A percentile compares a stretch with the other conserved stretches of the same genome.
Conservation (phyloP, 2,797 vertebrate genomes). For the Aulostomus chinensis region DNA sequence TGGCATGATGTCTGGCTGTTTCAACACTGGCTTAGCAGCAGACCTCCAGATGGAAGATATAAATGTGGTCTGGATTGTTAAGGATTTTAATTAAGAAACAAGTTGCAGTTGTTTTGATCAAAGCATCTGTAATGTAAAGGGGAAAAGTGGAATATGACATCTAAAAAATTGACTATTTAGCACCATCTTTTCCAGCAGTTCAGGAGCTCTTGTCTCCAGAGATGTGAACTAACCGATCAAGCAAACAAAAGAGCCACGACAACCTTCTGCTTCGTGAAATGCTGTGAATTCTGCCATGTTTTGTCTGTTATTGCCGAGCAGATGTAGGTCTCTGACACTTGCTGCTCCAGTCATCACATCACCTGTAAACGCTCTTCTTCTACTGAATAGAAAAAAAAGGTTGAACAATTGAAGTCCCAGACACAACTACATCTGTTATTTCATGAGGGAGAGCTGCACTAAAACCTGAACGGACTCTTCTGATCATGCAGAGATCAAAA, state of each 20-base stretch:
- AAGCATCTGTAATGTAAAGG: too few relatives aligned
- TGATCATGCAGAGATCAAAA: too few relatives aligned
- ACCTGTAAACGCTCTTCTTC: neutral
- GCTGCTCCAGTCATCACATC: constrained; percentile 4
- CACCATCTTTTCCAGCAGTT: too few relatives aligned
- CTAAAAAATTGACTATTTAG: too few relatives aligned
- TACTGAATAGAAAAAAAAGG: neutral
- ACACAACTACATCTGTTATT: too few relatives aligned
- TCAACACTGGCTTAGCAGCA: neutral
- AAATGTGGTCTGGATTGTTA: neutral
- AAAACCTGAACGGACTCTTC: too few relatives aligned
- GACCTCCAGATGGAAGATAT: constrained; percentile 1
- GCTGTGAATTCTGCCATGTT: constrained; percentile 18
- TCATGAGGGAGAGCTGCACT: too few relatives aligned
- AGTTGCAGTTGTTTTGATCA: too few relatives aligned
- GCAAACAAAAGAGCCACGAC: neutral
- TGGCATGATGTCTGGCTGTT: neutral
- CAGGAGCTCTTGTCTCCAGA: neutral
- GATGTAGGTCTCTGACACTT: neutral
- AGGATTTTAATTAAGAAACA: too few relatives aligned
- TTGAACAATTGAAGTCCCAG: too few relatives aligned
- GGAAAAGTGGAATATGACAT: too few relatives aligned
- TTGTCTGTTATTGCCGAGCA: constrained; percentile 9
- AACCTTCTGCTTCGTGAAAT: constrained; percentile 9
- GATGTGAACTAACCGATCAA: neutral